Percentiles rank a stretch among this genome's conserved stretches.
These are phyloP conservation scores for Cyrtorhinus lividipennis DNA, from an alignment of 1,140 invertebrate genomes.

Conservation along the genomic window DNA sequence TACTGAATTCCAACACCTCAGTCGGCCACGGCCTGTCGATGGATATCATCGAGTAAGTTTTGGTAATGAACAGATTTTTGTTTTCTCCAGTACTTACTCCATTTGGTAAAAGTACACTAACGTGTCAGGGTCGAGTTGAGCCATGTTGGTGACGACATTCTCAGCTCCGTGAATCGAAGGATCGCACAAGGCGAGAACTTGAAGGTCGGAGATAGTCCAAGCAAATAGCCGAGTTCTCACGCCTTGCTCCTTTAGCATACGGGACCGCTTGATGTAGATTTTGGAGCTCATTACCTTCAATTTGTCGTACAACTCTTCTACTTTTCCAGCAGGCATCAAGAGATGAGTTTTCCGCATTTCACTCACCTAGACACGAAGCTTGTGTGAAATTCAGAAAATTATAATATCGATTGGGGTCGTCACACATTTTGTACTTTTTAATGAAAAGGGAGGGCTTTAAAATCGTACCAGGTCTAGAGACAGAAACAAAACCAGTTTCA, in stretches of 20 bases:
- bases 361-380: too few relatives aligned
- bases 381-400: slow-evolving; percentile 23
- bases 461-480: too few relatives aligned
- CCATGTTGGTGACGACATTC: slow-evolving; percentile 55
- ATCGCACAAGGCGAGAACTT: slow-evolving; percentile 77
- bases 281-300: slow-evolving; percentile 80
- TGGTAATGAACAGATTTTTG: too few relatives aligned
- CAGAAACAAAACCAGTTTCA: too few relatives aligned
- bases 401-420: neutral
- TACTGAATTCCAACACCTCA: slow-evolving; percentile 77
- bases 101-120: slow-evolving; percentile 23
- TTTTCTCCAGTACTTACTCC: neutral
- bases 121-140: slow-evolving; percentile 64
- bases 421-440: neutral
- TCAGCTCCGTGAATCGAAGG: slow-evolving; percentile 68
- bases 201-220: slow-evolving; percentile 62
- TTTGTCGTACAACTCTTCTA: slow-evolving; percentile 77
- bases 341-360: slow-evolving; percentile 65
- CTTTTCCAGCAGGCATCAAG: slow-evolving; percentile 66
- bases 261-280: slow-evolving; percentile 86
- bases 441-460: neutral
- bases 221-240: slow-evolving; percentile 62
- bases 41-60: too few relatives aligned
- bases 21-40: slow-evolving; percentile 67
- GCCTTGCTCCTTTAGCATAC: slow-evolving; percentile 55